Evolutionary conservation across 2,888 invertebrate genomes (phyloP).

Genomic region (Pterostichus niger): DNA sequence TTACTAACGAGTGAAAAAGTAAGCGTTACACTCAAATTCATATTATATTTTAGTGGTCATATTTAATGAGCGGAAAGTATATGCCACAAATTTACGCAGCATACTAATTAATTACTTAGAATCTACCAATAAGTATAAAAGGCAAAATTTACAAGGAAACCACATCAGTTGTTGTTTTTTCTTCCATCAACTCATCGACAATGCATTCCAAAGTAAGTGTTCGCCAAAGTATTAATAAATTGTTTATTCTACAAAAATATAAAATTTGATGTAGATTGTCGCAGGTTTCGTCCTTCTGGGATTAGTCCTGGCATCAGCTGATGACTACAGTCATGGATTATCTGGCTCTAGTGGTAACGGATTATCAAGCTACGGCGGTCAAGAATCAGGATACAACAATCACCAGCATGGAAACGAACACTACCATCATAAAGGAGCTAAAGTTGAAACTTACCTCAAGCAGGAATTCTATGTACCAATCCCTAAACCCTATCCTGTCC

Average conservation of each 20-base stretch:
- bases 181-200: constrained; percentile 11
- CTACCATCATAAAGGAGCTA: constrained; percentile 19
- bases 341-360: too few relatives aligned
- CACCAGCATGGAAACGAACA: neutral
- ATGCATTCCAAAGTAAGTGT: constrained; percentile 29
- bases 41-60: neutral
- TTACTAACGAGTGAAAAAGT: too few relatives aligned
- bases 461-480: constrained; percentile 67
- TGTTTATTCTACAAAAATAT: neutral
- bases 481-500: constrained; percentile 83
- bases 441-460: constrained; percentile 23
- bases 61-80: constrained; percentile 46
- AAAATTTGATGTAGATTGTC: constrained; percentile 40
- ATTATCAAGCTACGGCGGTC: constrained; percentile 10
- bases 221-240: neutral
- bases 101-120: constrained; percentile 55
- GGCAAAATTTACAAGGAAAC: constrained; percentile 23
- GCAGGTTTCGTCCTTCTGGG: constrained; percentile 60
- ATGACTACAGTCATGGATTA: constrained; percentile 2
- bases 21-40: too few relatives aligned
- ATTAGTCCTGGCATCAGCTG: constrained; percentile 59
- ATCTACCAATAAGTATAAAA: constrained; percentile 42
- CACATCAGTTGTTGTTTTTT: constrained; percentile 31
- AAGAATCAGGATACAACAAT: neutral
- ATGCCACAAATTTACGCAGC: constrained; percentile 47